phyloP scores from a whole-genome alignment of 2,888 invertebrate genomes.

The Tortricodes alternella region DNA sequence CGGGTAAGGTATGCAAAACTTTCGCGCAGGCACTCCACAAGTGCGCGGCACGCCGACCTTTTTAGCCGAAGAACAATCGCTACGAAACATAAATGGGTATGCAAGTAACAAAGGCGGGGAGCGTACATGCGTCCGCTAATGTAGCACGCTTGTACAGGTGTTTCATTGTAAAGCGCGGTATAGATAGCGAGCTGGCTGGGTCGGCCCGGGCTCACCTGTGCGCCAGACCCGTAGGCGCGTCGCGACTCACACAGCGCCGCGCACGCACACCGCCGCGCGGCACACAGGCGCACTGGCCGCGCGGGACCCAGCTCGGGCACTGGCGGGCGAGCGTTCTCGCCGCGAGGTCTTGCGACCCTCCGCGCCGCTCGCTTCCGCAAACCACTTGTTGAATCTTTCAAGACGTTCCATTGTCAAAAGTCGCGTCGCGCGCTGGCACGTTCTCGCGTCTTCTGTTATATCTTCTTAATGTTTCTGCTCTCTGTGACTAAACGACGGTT shows the following conservation, averaged over 20 bases:
- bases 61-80: slow-evolving; percentile 33
- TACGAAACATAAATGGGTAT: slow-evolving; percentile 30
- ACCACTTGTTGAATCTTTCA: slow-evolving; percentile 77
- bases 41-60: slow-evolving; percentile 44
- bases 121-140: slow-evolving; percentile 56
- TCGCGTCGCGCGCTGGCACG: slow-evolving; percentile 56
- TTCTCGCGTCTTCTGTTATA: slow-evolving; percentile 39
- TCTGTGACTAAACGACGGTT: slow-evolving; percentile 35
- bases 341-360: slow-evolving; percentile 60
- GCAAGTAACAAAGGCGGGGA: neutral
- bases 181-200: slow-evolving; percentile 68
- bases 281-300: slow-evolving; percentile 36
- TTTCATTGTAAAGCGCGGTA: slow-evolving; percentile 71
- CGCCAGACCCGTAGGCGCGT: slow-evolving; percentile 71
- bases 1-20: slow-evolving; percentile 48
- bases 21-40: slow-evolving; percentile 41
- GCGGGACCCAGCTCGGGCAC: slow-evolving; percentile 55
- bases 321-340: slow-evolving; percentile 79
- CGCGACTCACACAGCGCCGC: slow-evolving; percentile 42
- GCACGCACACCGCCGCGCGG: slow-evolving; percentile 20
- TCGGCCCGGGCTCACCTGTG: slow-evolving; percentile 77
- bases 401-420: slow-evolving; percentile 57
- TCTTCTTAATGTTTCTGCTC: slow-evolving; percentile 27
- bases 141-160: slow-evolving; percentile 62
- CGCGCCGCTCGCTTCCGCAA: slow-evolving; percentile 64